phyloP scores from a whole-genome alignment of 1,140 invertebrate genomes.

The Dinoponera quadriceps region DNA sequence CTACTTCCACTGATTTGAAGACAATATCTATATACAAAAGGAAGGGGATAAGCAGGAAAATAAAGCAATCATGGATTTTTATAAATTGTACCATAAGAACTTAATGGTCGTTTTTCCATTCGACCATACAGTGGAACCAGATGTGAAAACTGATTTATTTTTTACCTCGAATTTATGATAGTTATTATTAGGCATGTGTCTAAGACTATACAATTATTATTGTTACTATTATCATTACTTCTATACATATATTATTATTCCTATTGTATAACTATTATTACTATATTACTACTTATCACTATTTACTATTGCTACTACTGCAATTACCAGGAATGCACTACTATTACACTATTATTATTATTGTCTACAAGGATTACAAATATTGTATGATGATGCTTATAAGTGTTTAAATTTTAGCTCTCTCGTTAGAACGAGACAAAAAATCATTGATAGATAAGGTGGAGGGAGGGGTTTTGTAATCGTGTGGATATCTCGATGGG shows the following conservation, averaged over 20 bases:
- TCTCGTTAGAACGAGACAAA: slow-evolving; percentile 70
- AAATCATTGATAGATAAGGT: slow-evolving; percentile 71
- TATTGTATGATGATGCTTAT: slow-evolving; percentile 75
- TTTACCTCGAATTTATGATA: slow-evolving; percentile 76
- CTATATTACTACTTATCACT: slow-evolving; percentile 67
- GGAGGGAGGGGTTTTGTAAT: slow-evolving; percentile 74
- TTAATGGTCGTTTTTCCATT: slow-evolving; percentile 72
- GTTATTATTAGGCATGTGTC: slow-evolving; percentile 74
- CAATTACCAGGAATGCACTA: slow-evolving; percentile 70
- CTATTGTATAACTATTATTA: slow-evolving; percentile 71
- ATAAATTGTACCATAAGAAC: slow-evolving; percentile 77
- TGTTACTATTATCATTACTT: slow-evolving; percentile 79
- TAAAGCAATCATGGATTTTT: slow-evolving; percentile 64
- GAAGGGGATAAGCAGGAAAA: slow-evolving; percentile 46
- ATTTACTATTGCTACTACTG: slow-evolving; percentile 69
- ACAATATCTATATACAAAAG: slow-evolving; percentile 44
- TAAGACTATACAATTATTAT: slow-evolving; percentile 71
- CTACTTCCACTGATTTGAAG: slow-evolving; percentile 55
- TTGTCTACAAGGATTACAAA: slow-evolving; percentile 74
- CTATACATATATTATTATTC: slow-evolving; percentile 74
- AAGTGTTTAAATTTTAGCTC: slow-evolving; percentile 78
- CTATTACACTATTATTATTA: slow-evolving; percentile 75
- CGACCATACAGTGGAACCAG: slow-evolving; percentile 60
- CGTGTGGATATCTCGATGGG: slow-evolving; percentile 74
- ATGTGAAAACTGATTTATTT: slow-evolving; percentile 77